These are phyloP conservation scores for Alcedo atthis DNA, from an alignment of 2,797 vertebrate species.

Conservation along the genomic window DNA sequence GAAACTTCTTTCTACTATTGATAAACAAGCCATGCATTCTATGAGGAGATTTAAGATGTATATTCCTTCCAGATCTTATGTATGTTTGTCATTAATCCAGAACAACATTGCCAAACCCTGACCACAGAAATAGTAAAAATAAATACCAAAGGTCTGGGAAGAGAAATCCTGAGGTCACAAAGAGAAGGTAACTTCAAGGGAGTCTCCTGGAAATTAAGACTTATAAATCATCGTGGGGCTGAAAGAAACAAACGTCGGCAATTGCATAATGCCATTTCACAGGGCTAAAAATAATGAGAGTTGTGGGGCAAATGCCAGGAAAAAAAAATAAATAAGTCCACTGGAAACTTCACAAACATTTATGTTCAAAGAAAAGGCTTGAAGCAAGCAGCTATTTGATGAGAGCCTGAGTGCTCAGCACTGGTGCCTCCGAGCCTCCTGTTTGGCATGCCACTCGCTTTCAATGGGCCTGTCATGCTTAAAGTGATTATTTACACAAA, in stretches of 20 bases:
- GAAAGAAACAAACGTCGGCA: slow-evolving; percentile 64
- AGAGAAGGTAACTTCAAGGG: slow-evolving; percentile 67
- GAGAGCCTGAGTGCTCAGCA: neutral
- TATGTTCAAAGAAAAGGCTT: slow-evolving; percentile 54
- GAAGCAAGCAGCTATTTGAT: slow-evolving; percentile 6
- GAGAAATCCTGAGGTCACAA: slow-evolving; percentile 66
- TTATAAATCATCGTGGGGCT: slow-evolving; percentile 59
- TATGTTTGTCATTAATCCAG: slow-evolving; percentile 54
- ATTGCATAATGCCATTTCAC: slow-evolving; percentile 70
- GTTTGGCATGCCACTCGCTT: neutral
- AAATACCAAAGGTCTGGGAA: slow-evolving; percentile 66
- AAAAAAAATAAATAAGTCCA: slow-evolving; percentile 37
- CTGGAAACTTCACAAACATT: slow-evolving; percentile 59
- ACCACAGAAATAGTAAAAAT: slow-evolving; percentile 63
- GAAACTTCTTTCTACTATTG: slow-evolving; percentile 40
- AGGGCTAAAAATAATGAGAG: slow-evolving; percentile 70
- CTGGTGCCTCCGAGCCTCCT: neutral
- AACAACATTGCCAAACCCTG: slow-evolving; percentile 29
- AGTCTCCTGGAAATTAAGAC: slow-evolving; percentile 64
- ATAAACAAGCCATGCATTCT: slow-evolving; percentile 55
- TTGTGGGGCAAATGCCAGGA: slow-evolving; percentile 53
- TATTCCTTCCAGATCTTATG: slow-evolving; percentile 43
- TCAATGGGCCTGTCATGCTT: neutral
- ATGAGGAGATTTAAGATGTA: neutral
- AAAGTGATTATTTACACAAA: neutral